A percentile compares a stretch with the other conserved stretches of the same genome.
phyloP scores from a whole-genome alignment of 1,140 invertebrate species.

The Zaprionus davidi region DNA sequence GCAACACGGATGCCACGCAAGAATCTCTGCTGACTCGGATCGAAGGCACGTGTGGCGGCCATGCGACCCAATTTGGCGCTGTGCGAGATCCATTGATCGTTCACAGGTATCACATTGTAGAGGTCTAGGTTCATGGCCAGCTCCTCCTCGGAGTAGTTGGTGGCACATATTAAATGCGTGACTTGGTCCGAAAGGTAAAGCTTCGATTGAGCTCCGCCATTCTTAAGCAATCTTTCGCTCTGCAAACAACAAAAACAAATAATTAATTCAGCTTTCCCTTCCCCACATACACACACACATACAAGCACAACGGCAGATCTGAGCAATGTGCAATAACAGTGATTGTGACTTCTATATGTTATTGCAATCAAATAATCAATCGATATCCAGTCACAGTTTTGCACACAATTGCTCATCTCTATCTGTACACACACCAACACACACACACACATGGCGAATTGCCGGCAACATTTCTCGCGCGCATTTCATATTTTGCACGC shows the following conservation, averaged over 20 bases:
- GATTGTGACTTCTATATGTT: not conserved
- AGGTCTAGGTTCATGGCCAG: conserved; percentile 92
- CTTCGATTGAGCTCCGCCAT: conserved; percentile 90
- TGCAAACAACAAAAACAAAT: conserved; percentile 81
- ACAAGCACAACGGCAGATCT: not conserved
- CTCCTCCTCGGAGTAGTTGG: conserved; percentile 90
- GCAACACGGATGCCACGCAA: conserved; percentile 89
- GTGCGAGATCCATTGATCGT: conserved; percentile 91
- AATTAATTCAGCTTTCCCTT: conserved; percentile 35
- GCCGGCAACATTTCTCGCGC: conserved; percentile 74
- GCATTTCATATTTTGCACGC: conserved; percentile 46
- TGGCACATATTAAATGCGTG: conserved; percentile 93
- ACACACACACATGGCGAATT: conserved; percentile 32
- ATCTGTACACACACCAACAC: conserved; percentile 6
- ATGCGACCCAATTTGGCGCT: conserved; percentile 85
- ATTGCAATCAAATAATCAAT: not conserved
- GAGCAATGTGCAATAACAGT: conserved; percentile 2
- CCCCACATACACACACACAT: not conserved
- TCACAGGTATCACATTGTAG: conserved; percentile 93
- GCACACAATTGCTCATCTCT: conserved; percentile 33
- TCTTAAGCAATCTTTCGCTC: conserved; percentile 89
- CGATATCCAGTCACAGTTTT: conserved; percentile 21
- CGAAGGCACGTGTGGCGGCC: conserved; percentile 78
- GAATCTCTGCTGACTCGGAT: conserved; percentile 84
- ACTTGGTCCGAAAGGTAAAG: conserved; percentile 92